Conservation (phyloP, 2,888 invertebrate genomes). For the Eristalis pertinax region DNA sequence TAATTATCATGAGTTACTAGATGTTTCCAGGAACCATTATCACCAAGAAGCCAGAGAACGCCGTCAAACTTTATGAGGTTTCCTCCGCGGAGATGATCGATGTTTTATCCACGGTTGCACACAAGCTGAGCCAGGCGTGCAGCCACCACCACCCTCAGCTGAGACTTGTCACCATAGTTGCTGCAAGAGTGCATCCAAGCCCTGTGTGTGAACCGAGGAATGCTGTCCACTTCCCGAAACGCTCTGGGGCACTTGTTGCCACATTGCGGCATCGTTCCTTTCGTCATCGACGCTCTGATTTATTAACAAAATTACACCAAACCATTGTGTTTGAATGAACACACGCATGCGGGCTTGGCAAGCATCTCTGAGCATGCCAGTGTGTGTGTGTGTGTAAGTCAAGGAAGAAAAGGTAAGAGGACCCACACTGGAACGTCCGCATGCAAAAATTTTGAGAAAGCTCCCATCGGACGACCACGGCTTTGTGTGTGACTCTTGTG, state of each 20-base stretch:
- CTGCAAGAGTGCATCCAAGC: too few species aligned
- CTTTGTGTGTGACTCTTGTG: slow-evolving; percentile 39
- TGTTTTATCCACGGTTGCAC: neutral
- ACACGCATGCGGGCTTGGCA: neutral
- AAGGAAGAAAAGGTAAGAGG: slow-evolving; percentile 40
- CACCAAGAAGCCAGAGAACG: neutral
- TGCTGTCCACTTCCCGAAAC: slow-evolving; percentile 65
- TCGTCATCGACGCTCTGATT: slow-evolving; percentile 69
- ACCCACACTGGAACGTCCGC: slow-evolving; percentile 2
- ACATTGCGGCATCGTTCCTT: slow-evolving; percentile 65
- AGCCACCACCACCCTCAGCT: slow-evolving; percentile 40
- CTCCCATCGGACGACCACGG: slow-evolving; percentile 18
- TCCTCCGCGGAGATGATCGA: neutral
- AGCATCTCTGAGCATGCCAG: slow-evolving; percentile 10
- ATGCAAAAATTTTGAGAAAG: slow-evolving; percentile 63
- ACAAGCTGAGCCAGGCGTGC: neutral
- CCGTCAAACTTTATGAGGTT: slow-evolving; percentile 1
- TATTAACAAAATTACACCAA: slow-evolving; percentile 67
- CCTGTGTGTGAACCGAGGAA: slow-evolving; percentile 42
- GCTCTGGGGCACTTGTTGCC: slow-evolving; percentile 71
- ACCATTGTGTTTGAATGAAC: slow-evolving; percentile 43
- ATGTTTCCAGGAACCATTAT: neutral
- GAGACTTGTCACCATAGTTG: slow-evolving; percentile 42
- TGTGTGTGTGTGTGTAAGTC: neutral
- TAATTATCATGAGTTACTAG: neutral